Percentiles rank a stretch among this genome's conserved stretches.
Evolutionary conservation across 1,140 invertebrate genomes (phyloP).

Genomic region (Tetramorium alpestre): DNA sequence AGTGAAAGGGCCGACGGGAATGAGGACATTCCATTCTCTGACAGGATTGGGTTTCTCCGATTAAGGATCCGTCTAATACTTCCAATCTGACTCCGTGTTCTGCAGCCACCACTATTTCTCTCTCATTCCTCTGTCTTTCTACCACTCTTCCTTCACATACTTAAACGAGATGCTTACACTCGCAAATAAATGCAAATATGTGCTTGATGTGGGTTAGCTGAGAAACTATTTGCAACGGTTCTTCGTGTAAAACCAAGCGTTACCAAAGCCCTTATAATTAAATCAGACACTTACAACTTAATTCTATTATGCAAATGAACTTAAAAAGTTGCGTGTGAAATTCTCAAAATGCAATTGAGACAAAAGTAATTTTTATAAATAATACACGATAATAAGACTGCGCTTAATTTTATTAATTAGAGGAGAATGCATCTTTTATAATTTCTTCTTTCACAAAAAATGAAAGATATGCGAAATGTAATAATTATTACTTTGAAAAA

Average conservation of each 20-base stretch:
- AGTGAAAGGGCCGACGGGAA: constrained; percentile 71
- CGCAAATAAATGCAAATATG: constrained; percentile 70
- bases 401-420: background rate
- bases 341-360: background rate
- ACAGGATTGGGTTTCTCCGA: constrained; percentile 75
- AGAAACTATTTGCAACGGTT: constrained; percentile 62
- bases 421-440: background rate
- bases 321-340: constrained; percentile 1
- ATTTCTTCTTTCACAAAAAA: background rate
- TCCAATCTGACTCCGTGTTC: constrained; percentile 69
- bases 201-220: constrained; percentile 60
- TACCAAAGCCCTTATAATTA: constrained; percentile 57
- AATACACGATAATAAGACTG: background rate
- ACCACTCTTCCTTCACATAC: constrained; percentile 30
- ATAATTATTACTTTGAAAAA: background rate
- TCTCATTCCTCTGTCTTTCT: constrained; percentile 29
- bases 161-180: constrained; percentile 60
- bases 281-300: constrained; percentile 47
- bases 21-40: constrained; percentile 77
- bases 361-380: background rate
- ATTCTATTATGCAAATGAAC: constrained; percentile 12
- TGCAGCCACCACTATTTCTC: constrained; percentile 37
- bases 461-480: background rate
- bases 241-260: constrained; percentile 48
- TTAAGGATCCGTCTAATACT: constrained; percentile 79